Percentiles rank a stretch among this genome's conserved stretches.
Conservation (phyloP, 2,113 vertebrate genomes). For the Struthio camelus region DNA sequence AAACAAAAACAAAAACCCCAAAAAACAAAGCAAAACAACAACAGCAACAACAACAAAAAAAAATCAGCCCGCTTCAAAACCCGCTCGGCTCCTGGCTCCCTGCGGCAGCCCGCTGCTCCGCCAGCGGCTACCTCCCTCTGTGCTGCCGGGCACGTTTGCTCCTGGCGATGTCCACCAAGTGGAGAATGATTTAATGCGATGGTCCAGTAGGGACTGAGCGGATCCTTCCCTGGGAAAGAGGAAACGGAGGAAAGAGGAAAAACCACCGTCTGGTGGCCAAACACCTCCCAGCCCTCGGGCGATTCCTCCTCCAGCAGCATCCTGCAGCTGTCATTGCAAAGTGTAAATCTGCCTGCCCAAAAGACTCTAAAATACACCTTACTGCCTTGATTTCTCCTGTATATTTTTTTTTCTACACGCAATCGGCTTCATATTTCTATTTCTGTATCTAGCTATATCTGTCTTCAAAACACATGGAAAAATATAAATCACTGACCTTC, state of each 20-base stretch:
- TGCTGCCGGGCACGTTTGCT: constrained; percentile 41
- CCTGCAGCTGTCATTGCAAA: background rate
- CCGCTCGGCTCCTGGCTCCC: background rate
- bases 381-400: background rate
- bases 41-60: too few relatives aligned
- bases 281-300: background rate
- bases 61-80: background rate
- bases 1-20: too few relatives aligned
- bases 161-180: constrained; percentile 66
- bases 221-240: constrained; percentile 2
- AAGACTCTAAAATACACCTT: too few relatives aligned
- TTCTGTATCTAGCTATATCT: background rate
- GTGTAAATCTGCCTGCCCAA: background rate
- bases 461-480: background rate
- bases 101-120: background rate
- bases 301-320: background rate
- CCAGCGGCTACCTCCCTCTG: background rate
- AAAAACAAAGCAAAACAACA: too few relatives aligned
- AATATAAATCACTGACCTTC: background rate
- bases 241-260: constrained; percentile 2
- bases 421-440: background rate
- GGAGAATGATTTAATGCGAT: constrained; percentile 67
- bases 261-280: background rate
- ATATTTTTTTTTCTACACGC: background rate
- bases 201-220: constrained; percentile 55